Evolutionary conservation across 2,113 vertebrate genomes (phyloP).

Genomic region (Cygnus buccinator): DNA sequence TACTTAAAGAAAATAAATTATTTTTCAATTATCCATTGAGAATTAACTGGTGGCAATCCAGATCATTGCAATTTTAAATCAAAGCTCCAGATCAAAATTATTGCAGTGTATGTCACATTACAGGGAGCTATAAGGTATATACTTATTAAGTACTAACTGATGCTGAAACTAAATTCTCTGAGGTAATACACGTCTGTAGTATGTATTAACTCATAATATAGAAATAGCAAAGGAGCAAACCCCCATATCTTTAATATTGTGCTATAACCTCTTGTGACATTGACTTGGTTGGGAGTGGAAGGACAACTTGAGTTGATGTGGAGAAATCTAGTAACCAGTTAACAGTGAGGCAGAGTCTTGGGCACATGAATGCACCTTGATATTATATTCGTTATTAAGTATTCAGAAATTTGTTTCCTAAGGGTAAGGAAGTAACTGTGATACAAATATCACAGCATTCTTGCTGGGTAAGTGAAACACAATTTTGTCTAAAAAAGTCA

Average conservation of each 20-base stretch:
- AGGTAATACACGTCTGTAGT: background rate
- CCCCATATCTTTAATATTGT: background rate
- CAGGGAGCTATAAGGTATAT: background rate
- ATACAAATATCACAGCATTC: background rate
- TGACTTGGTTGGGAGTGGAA: background rate
- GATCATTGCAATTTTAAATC: background rate
- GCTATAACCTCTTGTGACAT: background rate
- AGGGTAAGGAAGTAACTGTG: background rate
- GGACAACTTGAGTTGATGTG: background rate
- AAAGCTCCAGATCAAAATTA: background rate
- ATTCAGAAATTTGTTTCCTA: background rate
- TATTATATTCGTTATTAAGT: background rate
- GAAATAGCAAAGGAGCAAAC: background rate
- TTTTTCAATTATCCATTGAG: conserved; percentile 19
- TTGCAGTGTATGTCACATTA: background rate
- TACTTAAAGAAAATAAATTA: conserved; percentile 59
- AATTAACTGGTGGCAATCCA: conserved; percentile 14
- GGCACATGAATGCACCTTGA: background rate
- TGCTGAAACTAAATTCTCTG: background rate
- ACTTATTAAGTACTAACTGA: background rate
- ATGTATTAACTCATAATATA: background rate
- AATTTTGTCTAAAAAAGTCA: background rate
- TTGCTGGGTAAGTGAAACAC: background rate
- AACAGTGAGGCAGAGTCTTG: background rate
- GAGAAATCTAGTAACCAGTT: background rate